Conservation (phyloP, 2,888 invertebrate genomes). For the Odontomyia ornata region DNA sequence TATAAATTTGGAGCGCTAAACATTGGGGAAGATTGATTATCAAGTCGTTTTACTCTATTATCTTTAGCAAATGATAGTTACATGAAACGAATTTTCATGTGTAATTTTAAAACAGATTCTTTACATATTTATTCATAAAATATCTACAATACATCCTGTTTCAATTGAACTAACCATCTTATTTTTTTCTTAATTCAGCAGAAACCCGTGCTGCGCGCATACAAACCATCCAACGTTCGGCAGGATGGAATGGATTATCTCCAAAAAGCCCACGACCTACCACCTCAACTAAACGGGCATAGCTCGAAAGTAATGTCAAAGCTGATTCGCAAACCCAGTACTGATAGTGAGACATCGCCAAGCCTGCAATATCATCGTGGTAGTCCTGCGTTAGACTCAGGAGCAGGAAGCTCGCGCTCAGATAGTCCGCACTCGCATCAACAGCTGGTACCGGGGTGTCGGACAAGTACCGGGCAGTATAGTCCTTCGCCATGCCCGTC, state of each 20-base stretch:
- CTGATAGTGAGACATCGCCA: constrained; percentile 81
- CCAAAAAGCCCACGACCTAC: constrained; percentile 59
- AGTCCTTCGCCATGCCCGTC: constrained; percentile 68
- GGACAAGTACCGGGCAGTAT: constrained; percentile 62
- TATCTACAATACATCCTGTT: too few relatives aligned
- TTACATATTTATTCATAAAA: too few relatives aligned
- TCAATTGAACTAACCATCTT: too few relatives aligned
- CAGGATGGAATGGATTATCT: constrained; percentile 60
- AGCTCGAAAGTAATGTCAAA: constrained; percentile 69
- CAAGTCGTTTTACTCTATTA: too few relatives aligned
- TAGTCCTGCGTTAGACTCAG: constrained; percentile 87
- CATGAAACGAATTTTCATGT: too few relatives aligned
- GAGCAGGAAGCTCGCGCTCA: constrained; percentile 87
- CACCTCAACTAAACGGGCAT: constrained; percentile 62
- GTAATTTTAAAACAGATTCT: too few relatives aligned
- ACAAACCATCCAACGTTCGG: constrained; percentile 59
- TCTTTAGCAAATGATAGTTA: too few relatives aligned
- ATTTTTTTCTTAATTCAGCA: constrained; percentile 48
- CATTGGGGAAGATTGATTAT: too few relatives aligned
- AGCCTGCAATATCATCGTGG: constrained; percentile 70
- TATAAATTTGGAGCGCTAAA: too few relatives aligned
- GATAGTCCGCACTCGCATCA: constrained; percentile 84
- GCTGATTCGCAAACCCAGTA: constrained; percentile 85
- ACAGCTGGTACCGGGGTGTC: constrained; percentile 68
- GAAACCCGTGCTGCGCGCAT: constrained; percentile 61